phyloP scores from a whole-genome alignment of 2,888 invertebrate genomes.

The Sialis fuliginosa region DNA sequence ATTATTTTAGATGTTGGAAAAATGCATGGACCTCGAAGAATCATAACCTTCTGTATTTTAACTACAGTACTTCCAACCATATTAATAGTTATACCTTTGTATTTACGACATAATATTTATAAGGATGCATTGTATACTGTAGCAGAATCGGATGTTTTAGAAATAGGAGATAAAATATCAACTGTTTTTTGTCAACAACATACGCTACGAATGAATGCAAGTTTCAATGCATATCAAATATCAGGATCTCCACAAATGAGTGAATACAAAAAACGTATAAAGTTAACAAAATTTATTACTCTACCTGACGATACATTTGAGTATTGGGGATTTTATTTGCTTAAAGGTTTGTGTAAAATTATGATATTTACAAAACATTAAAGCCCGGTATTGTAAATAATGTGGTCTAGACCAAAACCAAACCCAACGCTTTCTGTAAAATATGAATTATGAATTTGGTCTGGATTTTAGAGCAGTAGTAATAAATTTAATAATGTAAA shows the following conservation, averaged over 20 bases:
- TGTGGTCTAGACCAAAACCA: too few relatives aligned
- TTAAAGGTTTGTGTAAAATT: constrained; percentile 32
- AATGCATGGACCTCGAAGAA: constrained; percentile 66
- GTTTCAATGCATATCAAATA: constrained; percentile 29
- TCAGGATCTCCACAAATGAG: constrained; percentile 34
- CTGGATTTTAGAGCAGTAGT: too few relatives aligned
- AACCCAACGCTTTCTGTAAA: too few relatives aligned
- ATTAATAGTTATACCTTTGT: constrained; percentile 58
- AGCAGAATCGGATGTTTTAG: constrained; percentile 70
- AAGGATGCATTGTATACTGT: constrained; percentile 62
- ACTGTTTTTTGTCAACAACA: constrained; percentile 68
- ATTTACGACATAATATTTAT: constrained; percentile 57
- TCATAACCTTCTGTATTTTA: constrained; percentile 58
- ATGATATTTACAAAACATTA: too few relatives aligned
- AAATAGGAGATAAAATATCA: constrained; percentile 67
- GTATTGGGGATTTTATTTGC: constrained; percentile 75
- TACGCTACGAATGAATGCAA: constrained; percentile 55
- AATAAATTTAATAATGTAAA: too few relatives aligned
- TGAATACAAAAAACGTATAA: constrained; percentile 50
- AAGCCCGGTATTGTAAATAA: too few relatives aligned
- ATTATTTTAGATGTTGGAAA: constrained; percentile 40
- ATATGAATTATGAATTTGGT: too few relatives aligned
- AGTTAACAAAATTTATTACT: constrained; percentile 63
- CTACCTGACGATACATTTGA: constrained; percentile 72
- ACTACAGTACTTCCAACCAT: constrained; percentile 58